Base-by-base conservation (phyloP, 2,797 vertebrate species). In the Eupleurogrammus muticus region DNA sequence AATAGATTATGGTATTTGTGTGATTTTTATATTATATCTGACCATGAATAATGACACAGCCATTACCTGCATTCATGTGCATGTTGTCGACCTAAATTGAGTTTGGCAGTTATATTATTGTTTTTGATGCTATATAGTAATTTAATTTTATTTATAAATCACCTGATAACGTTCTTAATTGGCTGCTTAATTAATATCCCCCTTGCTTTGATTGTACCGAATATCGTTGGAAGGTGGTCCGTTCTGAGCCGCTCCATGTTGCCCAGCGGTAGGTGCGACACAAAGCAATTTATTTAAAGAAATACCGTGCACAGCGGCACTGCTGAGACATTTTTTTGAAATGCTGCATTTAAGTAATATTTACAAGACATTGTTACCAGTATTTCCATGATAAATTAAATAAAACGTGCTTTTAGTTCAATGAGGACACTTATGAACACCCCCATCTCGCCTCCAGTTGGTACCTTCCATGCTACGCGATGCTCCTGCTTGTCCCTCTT, bases 401-500 rank as follows among this genome's bases (percentile, higher is more conserved):
- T 3, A 1, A 35, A 23, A n/a, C 13, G 0, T 0, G 0, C 20
- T 47, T 32, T 10, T 53, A n/a, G 35, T n/a, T 49, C 4, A 21
- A 21, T 1, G 53, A 9, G 47, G 17, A 13, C 38, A 35, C 42
- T 13, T 57, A 3, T 3, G 1, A 12, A 64, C 82, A 65, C 89
- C 92, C 93, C 92, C 75, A 24, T 83, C 62, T 68, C 12, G 20
- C 47, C 28, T 0, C 1, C 23, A 87, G 49, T 85, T 93, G 90
- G 55, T 90, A 82, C 70, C 68, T 79, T 87, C 92, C 89, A 24
- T 34, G 51, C 53, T 89, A 89, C 81, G 82, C 79, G 83, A 79
- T 86, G 70, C 81, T 81, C 75, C 85, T 86, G 91, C 87, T 85
- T 87, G 93, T 93, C 92, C 92, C 92, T 94, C 94, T 95, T 95